Conservation (phyloP, 1,140 invertebrate genomes). For the Calliphora vicina region DNA sequence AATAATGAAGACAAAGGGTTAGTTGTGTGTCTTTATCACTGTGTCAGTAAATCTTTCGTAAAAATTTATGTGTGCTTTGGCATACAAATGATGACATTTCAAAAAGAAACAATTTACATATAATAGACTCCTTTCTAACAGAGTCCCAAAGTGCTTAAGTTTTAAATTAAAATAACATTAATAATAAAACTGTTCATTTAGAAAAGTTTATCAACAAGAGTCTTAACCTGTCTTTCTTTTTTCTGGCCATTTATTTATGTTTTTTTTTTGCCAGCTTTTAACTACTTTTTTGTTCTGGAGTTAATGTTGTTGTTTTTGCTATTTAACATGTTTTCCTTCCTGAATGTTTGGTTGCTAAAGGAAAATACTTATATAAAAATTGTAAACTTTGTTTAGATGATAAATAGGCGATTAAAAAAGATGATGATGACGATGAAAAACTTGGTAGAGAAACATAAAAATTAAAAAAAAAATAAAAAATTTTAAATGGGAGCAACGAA, state of each 20-base stretch:
- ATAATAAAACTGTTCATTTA: neutral
- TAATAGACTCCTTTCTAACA: neutral
- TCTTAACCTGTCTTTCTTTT: neutral
- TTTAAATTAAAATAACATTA: neutral
- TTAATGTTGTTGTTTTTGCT: neutral
- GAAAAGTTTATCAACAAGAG: neutral
- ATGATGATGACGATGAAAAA: neutral
- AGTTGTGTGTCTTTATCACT: too few relatives aligned
- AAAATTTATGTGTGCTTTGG: neutral
- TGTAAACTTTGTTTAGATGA: neutral
- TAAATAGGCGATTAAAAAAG: neutral
- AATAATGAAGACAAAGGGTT: too few relatives aligned
- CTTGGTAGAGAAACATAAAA: too few relatives aligned
- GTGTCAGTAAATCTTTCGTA: neutral
- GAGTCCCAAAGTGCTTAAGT: neutral
- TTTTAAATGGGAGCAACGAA: too few relatives aligned
- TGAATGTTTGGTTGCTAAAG: neutral
- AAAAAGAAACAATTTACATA: too few relatives aligned
- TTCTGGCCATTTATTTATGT: neutral
- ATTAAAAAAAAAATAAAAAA: too few relatives aligned
- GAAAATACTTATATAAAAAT: too few relatives aligned
- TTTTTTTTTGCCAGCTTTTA: too few relatives aligned
- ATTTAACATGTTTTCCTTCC: neutral
- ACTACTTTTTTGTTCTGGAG: too few relatives aligned
- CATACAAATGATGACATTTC: neutral